Base-by-base conservation (phyloP, 2,888 invertebrate species). In the Drosophila nigritarsus region DNA sequence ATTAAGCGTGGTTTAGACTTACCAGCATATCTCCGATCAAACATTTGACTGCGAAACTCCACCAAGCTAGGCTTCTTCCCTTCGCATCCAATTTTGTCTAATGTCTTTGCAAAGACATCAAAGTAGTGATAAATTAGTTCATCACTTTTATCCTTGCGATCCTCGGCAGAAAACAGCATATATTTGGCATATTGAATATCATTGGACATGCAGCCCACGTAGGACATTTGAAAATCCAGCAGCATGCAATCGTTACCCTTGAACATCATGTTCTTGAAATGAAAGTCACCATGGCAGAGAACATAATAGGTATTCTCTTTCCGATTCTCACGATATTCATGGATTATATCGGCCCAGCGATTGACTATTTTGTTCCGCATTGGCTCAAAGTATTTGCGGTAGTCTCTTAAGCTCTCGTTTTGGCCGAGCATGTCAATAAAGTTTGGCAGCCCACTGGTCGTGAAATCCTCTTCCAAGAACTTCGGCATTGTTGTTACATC, bases 201-300 rank as follows among this genome's bases (percentile, higher is more conserved):
- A 20, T 64, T 73, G 0, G 78, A 69, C 9, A 87, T 82, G 0
- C 86, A 77, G 3, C 84, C 87, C 27, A 90, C 73, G 27, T 78
- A 79, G 18, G 81, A 78, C 18, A 78, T 29, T 67, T 91, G 91
- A 30, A 74, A 91, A 36, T 91, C 91, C 5, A 91, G 30, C n/a
- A 90, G 49, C 81, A 89, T 83, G 9, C 85, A 76, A 27, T 90
- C 90, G 50, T 69, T 72, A 29, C 64, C 56, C 30, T 77, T 85
- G 11, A 85, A 90, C 90, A 91, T 89, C 81, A 90, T 80, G 38
- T 91, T 91, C 5, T 82, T 82, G 0, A 51, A 5, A 65, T 91
- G 90, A 30, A 75, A 89, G 56, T 91, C 91, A 0, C 89, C 91
- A 62, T 91, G 91, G 49, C 81, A 82, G 3, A 91, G 75, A 3